These are phyloP conservation scores for Cremastobaeus sp. DNA, from an alignment of 2,888 invertebrate species.

Conservation along the genomic window DNA sequence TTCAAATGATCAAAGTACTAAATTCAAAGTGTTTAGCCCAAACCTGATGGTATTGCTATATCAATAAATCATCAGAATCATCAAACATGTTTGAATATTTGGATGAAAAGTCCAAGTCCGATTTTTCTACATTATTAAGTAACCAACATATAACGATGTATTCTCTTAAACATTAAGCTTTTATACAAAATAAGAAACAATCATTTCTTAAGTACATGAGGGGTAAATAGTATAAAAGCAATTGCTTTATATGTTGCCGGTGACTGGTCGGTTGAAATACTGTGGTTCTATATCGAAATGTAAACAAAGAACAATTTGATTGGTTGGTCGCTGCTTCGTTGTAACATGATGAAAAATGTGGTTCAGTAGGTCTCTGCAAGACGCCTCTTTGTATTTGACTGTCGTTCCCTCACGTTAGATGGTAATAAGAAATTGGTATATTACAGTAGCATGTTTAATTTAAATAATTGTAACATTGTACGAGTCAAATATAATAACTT, in stretches of 20 bases:
- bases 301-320: too few relatives aligned
- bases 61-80: constrained; percentile 7
- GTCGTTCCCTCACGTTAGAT: constrained; percentile 16
- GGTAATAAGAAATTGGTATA: background rate
- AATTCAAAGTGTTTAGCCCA: too few relatives aligned
- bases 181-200: constrained; percentile 65
- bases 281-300: constrained; percentile 33
- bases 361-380: background rate
- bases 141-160: constrained; percentile 64
- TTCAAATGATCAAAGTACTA: too few relatives aligned
- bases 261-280: constrained; percentile 39
- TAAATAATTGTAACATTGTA: background rate
- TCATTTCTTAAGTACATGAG: constrained; percentile 67
- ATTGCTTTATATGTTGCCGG: constrained; percentile 25
- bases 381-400: constrained; percentile 4
- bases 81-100: constrained; percentile 18
- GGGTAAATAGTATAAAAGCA: constrained; percentile 51
- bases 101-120: background rate
- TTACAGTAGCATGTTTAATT: background rate
- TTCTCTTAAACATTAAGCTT: constrained; percentile 66
- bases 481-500: constrained; percentile 8
- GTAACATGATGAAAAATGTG: too few relatives aligned
- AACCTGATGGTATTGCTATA: too few relatives aligned
- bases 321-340: too few relatives aligned
- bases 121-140: constrained; percentile 58